A percentile compares a stretch with the other conserved stretches of the same genome.
Evolutionary conservation across 1,140 invertebrate species (phyloP).

Genomic region (Drosophila albomicans): DNA sequence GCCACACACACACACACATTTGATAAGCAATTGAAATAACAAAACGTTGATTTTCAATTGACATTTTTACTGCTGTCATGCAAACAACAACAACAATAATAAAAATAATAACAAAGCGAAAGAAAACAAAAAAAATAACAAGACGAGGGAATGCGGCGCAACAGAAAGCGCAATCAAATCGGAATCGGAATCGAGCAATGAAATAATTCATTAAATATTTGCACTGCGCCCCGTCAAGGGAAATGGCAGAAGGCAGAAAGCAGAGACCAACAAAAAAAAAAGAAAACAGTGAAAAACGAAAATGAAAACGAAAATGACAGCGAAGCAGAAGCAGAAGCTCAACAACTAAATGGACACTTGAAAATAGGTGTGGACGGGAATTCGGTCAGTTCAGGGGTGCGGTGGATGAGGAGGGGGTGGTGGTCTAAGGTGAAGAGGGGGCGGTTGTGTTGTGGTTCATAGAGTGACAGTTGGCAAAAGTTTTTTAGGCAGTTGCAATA

Average conservation of each 20-base stretch:
- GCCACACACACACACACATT: constrained; percentile 12
- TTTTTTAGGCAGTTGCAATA: constrained; percentile 54
- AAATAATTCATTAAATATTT: constrained; percentile 61
- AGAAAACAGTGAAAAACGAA: constrained; percentile 1
- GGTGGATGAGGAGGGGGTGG: not conserved
- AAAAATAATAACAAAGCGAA: constrained; percentile 7
- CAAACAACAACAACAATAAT: constrained; percentile 17
- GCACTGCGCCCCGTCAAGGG: constrained; percentile 14
- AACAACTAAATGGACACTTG: constrained; percentile 39
- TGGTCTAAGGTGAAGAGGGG: too few relatives aligned
- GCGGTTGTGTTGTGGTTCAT: not conserved
- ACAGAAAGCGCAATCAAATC: constrained; percentile 51
- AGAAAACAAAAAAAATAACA: constrained; percentile 12
- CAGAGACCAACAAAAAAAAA: not conserved
- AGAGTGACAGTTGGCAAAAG: constrained; percentile 54
- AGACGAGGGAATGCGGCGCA: constrained; percentile 37
- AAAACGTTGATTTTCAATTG: constrained; percentile 57
- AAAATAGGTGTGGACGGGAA: constrained; percentile 42
- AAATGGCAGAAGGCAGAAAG: constrained; percentile 20
- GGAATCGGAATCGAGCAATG: constrained; percentile 40
- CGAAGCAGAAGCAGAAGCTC: constrained; percentile 6
- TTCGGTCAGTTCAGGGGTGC: not conserved
- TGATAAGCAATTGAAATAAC: constrained; percentile 55
- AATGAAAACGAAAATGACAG: constrained; percentile 12
- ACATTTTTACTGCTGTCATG: constrained; percentile 24